Percentiles rank a stretch among this genome's conserved stretches.
phyloP scores from a whole-genome alignment of 64 coral and sea anemone genomes.

The Cladopsammia gracilis region DNA sequence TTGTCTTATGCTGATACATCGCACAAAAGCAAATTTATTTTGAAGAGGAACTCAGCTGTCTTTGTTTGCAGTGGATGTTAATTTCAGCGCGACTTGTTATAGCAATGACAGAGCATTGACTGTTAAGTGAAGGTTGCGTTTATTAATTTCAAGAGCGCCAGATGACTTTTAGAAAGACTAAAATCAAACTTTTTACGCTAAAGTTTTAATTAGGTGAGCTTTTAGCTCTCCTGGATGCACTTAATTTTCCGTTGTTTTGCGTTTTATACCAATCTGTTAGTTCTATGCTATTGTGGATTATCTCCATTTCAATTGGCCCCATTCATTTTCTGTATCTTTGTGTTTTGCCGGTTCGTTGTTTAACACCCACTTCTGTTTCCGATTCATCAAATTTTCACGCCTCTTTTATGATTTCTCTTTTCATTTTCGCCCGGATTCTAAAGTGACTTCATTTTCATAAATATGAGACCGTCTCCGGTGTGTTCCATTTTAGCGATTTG shows the following conservation, averaged over 20 bases:
- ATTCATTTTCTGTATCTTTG: not conserved
- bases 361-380: not conserved
- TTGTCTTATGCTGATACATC: constrained; percentile 34
- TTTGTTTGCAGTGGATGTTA: constrained; percentile 60
- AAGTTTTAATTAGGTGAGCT: not conserved
- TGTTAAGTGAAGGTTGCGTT: constrained; percentile 36
- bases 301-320: not conserved
- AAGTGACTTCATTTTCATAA: not conserved
- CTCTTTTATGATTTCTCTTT: not conserved
- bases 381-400: constrained; percentile 1
- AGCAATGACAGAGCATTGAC: not conserved
- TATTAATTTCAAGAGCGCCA: constrained; percentile 60
- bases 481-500: not conserved
- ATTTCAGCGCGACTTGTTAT: constrained; percentile 32
- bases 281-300: not conserved
- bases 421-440: not conserved
- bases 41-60: constrained; percentile 61
- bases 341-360: not conserved
- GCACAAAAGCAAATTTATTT: constrained; percentile 50
- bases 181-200: not conserved
- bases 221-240: not conserved
- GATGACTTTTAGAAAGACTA: not conserved
- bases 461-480: not conserved
- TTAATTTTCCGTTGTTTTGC: not conserved
- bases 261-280: not conserved